These are phyloP conservation scores for Petrocephalus schoutedeni DNA, from an alignment of 2,797 vertebrate genomes.

Conservation along the genomic window DNA sequence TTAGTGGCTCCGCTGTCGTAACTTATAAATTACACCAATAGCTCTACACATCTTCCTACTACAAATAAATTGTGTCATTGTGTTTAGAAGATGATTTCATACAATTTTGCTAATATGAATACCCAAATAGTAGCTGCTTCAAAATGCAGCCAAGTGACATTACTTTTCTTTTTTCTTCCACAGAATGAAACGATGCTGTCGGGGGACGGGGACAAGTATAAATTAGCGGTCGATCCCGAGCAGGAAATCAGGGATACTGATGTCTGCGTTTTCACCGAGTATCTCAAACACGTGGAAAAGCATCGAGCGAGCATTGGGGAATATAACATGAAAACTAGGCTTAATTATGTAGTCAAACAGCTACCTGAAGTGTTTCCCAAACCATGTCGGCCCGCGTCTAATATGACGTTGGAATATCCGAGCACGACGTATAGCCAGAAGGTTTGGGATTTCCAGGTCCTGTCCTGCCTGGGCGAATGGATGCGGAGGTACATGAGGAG, in stretches of 20 bases:
- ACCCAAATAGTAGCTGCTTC: not conserved
- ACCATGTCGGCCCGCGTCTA: not conserved
- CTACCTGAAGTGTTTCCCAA: not conserved
- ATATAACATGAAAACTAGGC: rapidly evolving
- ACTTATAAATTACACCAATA: not conserved
- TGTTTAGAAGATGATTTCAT: not conserved
- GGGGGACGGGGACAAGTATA: not conserved
- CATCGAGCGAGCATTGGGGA: not conserved
- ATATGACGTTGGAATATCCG: not conserved
- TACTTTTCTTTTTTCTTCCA: not conserved
- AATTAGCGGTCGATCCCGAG: not conserved
- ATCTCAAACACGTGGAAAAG: not conserved
- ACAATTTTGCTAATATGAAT: not conserved
- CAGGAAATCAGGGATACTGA: not conserved
- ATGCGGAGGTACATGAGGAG: not conserved
- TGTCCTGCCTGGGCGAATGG: not conserved
- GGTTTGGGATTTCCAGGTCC: not conserved
- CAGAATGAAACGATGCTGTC: not conserved
- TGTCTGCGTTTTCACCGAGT: not conserved
- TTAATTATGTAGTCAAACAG: not conserved
- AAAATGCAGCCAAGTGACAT: not conserved
- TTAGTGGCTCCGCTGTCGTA: not conserved
- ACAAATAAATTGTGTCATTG: not conserved
- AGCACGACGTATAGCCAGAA: not conserved
- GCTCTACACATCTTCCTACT: not conserved